Base-by-base conservation (phyloP, 1,140 invertebrate genomes). In the Nasonia giraulti region DNA sequence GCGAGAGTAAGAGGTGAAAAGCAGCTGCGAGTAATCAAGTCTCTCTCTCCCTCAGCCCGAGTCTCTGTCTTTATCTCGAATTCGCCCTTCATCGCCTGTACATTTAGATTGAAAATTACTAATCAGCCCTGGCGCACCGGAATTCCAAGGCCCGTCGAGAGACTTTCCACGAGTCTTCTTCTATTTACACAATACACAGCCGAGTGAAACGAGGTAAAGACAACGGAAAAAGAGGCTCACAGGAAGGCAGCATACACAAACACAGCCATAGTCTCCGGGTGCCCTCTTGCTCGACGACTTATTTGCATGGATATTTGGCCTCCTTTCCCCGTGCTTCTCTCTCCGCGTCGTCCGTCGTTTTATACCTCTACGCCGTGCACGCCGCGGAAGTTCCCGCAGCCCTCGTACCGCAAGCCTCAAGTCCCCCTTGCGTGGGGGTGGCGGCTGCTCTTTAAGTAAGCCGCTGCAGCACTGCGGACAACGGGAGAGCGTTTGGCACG, bases 101-200 rank as follows among this genome's bases (percentile, higher is more conserved):
- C 50, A 78, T 78, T 78, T 78, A 80, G 55, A 80, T 80, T 79
- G 77, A 80, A 80, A 80, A 80, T 80, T 68, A 69, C 78, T 80
- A 80, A 80, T 80, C 62, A 80, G 37, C 11, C 62, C 40, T 11
- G 12, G 12, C 47, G 31, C 27, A 27, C 27, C 31, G 50, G 6
- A 79, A 50, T 77, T 50, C n/a, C 75, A 50, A 77, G 75, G 2
- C 23, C 2, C 10, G 75, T 44, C n/a, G 27, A 55, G 50, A 55
- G 31, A 2, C 75, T 27, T n/a, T 44, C 40, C 8, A 8, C 44
- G 17, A 11, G 33, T 14, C 27, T 71, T 31, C 68, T 81, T 27
- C 79, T 71, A 73, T 73, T 81, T 81, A 73, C 68, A 81, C 37
- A 44, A 8, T 50, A 47, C 6, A 50, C 40, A 62, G 31, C 40